Conservation (phyloP, 2,888 invertebrate genomes). For the Gandaritis pyraliata region DNA sequence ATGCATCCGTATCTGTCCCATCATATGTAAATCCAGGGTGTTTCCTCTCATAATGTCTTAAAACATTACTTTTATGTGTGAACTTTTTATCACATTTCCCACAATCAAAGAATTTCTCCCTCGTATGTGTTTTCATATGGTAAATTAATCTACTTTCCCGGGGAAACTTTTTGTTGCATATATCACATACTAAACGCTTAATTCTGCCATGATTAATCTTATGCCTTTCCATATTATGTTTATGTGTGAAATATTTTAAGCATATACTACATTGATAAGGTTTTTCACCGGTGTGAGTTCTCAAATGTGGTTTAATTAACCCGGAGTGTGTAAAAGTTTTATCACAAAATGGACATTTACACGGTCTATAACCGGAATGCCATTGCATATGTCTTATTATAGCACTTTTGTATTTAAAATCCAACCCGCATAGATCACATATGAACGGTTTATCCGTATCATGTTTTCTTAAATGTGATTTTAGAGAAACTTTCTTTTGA, state of each 20-base stretch:
- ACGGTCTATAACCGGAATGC: slow-evolving; percentile 55
- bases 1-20: slow-evolving; percentile 62
- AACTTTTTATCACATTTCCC: slow-evolving; percentile 61
- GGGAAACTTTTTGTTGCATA: slow-evolving; percentile 66
- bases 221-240: slow-evolving; percentile 69
- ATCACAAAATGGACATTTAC: slow-evolving; percentile 55
- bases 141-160: slow-evolving; percentile 65
- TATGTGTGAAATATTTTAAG: slow-evolving; percentile 58
- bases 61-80: slow-evolving; percentile 67
- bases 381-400: slow-evolving; percentile 58
- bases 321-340: slow-evolving; percentile 60
- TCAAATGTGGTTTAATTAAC: slow-evolving; percentile 58
- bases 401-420: slow-evolving; percentile 64
- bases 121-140: slow-evolving; percentile 65
- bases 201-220: slow-evolving; percentile 55
- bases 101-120: slow-evolving; percentile 64
- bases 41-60: slow-evolving; percentile 65
- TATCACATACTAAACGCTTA: slow-evolving; percentile 61
- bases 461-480: slow-evolving; percentile 48
- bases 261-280: slow-evolving; percentile 43
- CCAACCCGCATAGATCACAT: slow-evolving; percentile 40
- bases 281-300: slow-evolving; percentile 49
- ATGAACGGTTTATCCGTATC: slow-evolving; percentile 35
- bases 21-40: slow-evolving; percentile 61
- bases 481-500: slow-evolving; percentile 43